Evolutionary conservation across 2,888 invertebrate species (phyloP).

Genomic region (Meteorus colon): DNA sequence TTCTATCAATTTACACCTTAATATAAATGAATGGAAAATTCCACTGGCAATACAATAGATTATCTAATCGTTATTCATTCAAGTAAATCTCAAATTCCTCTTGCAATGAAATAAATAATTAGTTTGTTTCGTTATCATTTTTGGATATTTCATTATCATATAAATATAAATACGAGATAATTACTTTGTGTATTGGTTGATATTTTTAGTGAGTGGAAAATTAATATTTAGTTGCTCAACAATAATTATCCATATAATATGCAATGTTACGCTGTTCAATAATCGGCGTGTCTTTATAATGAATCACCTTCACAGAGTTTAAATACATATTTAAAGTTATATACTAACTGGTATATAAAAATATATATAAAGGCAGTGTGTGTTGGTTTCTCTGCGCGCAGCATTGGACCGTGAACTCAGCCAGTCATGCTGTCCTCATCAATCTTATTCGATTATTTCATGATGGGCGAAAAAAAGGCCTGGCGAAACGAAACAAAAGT

Average conservation of each 20-base stretch:
- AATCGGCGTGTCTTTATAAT: slow-evolving; percentile 45
- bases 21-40: neutral
- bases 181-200: neutral
- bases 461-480: slow-evolving; percentile 69
- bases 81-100: no score
- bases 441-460: slow-evolving; percentile 74
- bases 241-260: slow-evolving; percentile 61
- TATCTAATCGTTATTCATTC: no score
- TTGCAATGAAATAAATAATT: no score
- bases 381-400: slow-evolving; percentile 1
- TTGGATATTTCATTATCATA: no score
- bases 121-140: no score
- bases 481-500: slow-evolving; percentile 54
- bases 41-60: no score
- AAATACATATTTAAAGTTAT: neutral
- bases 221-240: neutral
- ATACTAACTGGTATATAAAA: slow-evolving; percentile 7
- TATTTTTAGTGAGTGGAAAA: neutral
- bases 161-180: neutral
- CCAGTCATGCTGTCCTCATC: slow-evolving; percentile 72
- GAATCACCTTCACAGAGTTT: slow-evolving; percentile 23
- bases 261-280: slow-evolving; percentile 65
- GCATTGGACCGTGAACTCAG: slow-evolving; percentile 42
- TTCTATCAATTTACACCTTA: neutral
- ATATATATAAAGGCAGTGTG: neutral